phyloP scores from a whole-genome alignment of 2,888 invertebrate species.

The Anodontia alba region DNA sequence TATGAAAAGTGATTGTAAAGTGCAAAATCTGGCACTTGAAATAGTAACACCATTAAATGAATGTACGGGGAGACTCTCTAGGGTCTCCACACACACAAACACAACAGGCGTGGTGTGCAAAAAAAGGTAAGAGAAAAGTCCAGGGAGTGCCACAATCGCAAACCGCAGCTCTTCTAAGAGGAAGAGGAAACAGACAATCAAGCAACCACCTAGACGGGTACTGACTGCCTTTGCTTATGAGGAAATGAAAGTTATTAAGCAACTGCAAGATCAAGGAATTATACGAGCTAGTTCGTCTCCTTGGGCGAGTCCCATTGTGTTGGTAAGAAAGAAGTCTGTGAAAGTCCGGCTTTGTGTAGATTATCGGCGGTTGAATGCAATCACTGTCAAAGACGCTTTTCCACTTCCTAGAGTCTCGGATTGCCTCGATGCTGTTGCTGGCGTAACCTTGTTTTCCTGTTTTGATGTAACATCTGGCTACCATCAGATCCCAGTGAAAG shows the following conservation, averaged over 20 bases:
- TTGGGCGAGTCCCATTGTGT: not conserved
- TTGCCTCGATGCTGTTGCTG: not conserved
- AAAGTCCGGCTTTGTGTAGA: not conserved
- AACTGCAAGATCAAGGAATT: not conserved
- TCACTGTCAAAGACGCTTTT: not conserved
- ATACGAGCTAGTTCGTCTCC: not conserved
- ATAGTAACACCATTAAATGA: too few relatives aligned
- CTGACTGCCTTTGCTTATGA: not conserved
- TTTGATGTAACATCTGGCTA: not conserved
- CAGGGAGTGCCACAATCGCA: too few relatives aligned
- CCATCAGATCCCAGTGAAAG: not conserved
- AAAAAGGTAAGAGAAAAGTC: too few relatives aligned
- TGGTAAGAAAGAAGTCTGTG: not conserved
- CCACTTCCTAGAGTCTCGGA: not conserved
- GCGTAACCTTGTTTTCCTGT: not conserved
- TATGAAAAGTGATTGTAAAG: too few relatives aligned
- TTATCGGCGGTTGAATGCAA: not conserved
- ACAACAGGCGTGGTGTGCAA: too few relatives aligned
- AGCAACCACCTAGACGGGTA: not conserved
- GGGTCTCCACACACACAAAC: not conserved
- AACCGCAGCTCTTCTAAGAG: not conserved
- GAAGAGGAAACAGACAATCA: not conserved
- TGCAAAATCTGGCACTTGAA: too few relatives aligned
- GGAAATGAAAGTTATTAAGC: not conserved
- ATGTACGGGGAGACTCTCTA: too few relatives aligned